Evolutionary conservation across 2,113 vertebrate species (phyloP).

Genomic region (Cisticola juncidis): DNA sequence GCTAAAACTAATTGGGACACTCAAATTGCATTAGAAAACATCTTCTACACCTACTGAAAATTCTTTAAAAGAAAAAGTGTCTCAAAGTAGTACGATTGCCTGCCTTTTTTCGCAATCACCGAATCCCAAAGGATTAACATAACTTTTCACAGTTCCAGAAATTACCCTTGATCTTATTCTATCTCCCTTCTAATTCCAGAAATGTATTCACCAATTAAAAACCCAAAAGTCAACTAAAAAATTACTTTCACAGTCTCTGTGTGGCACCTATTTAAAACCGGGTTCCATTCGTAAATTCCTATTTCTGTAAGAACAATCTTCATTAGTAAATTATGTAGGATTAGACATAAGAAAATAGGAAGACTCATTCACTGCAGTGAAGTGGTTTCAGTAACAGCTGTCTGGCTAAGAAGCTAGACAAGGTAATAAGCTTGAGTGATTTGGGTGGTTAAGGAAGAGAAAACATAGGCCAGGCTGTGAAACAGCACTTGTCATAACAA

Average conservation of each 20-base stretch:
- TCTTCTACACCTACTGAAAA: neutral
- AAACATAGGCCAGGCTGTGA: neutral
- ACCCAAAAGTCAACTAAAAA: neutral
- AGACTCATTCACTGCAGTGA: neutral
- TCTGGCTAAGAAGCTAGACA: neutral
- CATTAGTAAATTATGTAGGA: neutral
- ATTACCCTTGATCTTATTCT: neutral
- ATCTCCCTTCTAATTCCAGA: neutral
- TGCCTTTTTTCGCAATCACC: neutral
- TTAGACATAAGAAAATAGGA: neutral
- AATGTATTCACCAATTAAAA: neutral
- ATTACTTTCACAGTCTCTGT: neutral
- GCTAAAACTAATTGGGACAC: neutral
- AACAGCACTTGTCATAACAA: neutral
- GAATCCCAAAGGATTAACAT: neutral
- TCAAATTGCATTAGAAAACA: slow-evolving; percentile 19
- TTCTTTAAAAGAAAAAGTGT: neutral
- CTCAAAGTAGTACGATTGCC: neutral
- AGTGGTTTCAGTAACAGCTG: neutral
- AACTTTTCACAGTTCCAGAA: neutral
- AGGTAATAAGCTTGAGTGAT: neutral
- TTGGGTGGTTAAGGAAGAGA: neutral
- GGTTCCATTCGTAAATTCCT: neutral
- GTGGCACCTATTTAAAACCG: neutral
- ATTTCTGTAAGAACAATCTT: neutral